Conservation (phyloP, 2,888 invertebrate genomes). For the Morpho deidamia region DNA sequence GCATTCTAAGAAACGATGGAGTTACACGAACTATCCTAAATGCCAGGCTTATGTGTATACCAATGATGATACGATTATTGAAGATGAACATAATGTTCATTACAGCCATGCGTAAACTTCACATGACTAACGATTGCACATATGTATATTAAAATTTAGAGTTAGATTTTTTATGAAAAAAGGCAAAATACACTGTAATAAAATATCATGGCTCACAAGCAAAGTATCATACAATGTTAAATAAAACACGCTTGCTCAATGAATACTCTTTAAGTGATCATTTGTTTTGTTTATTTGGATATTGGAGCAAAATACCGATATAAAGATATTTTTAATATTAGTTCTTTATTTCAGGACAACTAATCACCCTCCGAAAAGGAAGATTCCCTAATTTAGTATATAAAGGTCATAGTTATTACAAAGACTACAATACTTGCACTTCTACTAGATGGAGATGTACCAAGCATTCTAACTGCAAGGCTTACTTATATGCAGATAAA, state of each 20-base stretch:
- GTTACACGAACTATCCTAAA: conserved; percentile 29
- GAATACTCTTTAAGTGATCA: too few species aligned
- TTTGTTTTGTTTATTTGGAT: too few species aligned
- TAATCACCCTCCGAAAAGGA: conserved; percentile 4
- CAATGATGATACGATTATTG: conserved; percentile 10
- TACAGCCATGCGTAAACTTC: conserved; percentile 23
- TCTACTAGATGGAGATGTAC: conserved; percentile 34
- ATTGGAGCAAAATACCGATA: neutral
- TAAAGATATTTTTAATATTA: neutral
- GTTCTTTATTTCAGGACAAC: conserved; percentile 1
- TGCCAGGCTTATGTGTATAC: conserved; percentile 29
- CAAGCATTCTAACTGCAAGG: conserved; percentile 32
- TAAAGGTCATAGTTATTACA: conserved; percentile 24
- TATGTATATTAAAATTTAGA: conserved; percentile 18
- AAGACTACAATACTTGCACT: conserved; percentile 18
- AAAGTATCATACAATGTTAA: too few species aligned
- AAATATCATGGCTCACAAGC: too few species aligned
- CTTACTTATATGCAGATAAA: conserved; percentile 24
- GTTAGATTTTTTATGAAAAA: too few species aligned
- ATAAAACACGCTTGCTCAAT: too few species aligned
- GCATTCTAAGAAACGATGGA: conserved; percentile 26
- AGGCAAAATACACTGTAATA: too few species aligned
- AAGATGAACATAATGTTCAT: conserved; percentile 12
- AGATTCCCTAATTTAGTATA: conserved; percentile 7
- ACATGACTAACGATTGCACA: conserved; percentile 22